Conservation (phyloP, 1,140 invertebrate genomes). For the Arion vulgaris region DNA sequence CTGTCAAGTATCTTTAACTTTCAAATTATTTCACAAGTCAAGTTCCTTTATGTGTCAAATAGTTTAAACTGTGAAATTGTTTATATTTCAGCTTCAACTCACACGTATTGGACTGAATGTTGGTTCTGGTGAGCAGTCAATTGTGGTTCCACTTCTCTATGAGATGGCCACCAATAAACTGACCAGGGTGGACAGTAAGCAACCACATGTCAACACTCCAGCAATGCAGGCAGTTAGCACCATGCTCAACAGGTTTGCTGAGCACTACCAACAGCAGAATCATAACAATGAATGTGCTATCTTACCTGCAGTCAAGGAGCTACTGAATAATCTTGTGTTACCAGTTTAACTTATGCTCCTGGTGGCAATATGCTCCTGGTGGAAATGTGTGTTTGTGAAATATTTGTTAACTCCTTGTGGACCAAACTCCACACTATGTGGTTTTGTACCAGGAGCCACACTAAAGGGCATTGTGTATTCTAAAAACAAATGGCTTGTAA, state of each 20-base stretch:
- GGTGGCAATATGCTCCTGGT: no score
- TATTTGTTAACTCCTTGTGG: no score
- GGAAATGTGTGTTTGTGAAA: no score
- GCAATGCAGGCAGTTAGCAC: constrained; percentile 75
- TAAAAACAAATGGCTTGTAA: no score
- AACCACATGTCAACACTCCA: constrained; percentile 69
- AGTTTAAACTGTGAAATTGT: no score
- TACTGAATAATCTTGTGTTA: constrained; percentile 83
- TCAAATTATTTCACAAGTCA: no score
- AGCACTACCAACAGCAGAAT: constrained; percentile 74
- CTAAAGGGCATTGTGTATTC: no score
- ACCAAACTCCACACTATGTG: no score
- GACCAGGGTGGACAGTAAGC: constrained; percentile 84
- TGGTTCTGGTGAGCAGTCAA: constrained; percentile 78
- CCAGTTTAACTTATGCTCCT: constrained; percentile 46
- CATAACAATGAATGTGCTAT: constrained; percentile 85
- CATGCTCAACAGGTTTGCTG: constrained; percentile 82
- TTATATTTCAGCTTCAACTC: constrained; percentile 82
- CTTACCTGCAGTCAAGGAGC: constrained; percentile 88
- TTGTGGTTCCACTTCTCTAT: constrained; percentile 91
- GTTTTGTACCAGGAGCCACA: no score
- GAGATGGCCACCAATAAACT: constrained; percentile 89
- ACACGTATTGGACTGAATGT: constrained; percentile 81
- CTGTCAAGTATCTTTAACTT: no score
- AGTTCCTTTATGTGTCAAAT: no score